phyloP scores from a whole-genome alignment of 2,113 vertebrate genomes.

The Nanorana parkeri region DNA sequence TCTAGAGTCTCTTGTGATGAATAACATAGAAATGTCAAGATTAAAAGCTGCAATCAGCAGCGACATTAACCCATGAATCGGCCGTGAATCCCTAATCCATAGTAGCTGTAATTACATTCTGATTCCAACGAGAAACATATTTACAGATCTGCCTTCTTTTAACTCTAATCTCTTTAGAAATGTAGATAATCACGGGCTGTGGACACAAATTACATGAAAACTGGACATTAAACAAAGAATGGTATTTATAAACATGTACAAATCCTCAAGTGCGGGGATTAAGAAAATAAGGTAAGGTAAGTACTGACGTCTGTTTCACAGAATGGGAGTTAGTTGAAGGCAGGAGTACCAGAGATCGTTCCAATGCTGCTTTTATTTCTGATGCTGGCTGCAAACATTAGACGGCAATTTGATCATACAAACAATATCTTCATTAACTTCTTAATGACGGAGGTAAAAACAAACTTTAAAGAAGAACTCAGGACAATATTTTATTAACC shows the following conservation, averaged over 20 bases:
- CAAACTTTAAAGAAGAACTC: too few relatives aligned
- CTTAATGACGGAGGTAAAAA: too few relatives aligned
- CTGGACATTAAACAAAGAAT: slow-evolving; percentile 12
- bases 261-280: slow-evolving; percentile 23
- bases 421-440: not conserved
- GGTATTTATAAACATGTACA: not conserved
- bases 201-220: slow-evolving; percentile 21
- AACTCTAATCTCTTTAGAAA: slow-evolving; percentile 42
- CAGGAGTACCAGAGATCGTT: not conserved
- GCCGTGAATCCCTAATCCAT: slow-evolving; percentile 34
- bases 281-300: not conserved
- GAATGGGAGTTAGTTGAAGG: not conserved
- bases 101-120: slow-evolving; percentile 52
- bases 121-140: slow-evolving; percentile 51
- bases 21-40: slow-evolving; percentile 13
- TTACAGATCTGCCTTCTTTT: slow-evolving; percentile 43
- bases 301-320: not conserved
- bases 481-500: too few relatives aligned
- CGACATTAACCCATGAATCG: slow-evolving; percentile 40
- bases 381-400: not conserved
- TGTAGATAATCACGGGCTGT: not conserved
- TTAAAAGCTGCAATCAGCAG: slow-evolving; percentile 45
- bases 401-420: not conserved
- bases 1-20: not conserved
- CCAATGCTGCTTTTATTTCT: not conserved